Base-by-base conservation (phyloP, 1,140 invertebrate species). In the Drosophila trapezifrons region DNA sequence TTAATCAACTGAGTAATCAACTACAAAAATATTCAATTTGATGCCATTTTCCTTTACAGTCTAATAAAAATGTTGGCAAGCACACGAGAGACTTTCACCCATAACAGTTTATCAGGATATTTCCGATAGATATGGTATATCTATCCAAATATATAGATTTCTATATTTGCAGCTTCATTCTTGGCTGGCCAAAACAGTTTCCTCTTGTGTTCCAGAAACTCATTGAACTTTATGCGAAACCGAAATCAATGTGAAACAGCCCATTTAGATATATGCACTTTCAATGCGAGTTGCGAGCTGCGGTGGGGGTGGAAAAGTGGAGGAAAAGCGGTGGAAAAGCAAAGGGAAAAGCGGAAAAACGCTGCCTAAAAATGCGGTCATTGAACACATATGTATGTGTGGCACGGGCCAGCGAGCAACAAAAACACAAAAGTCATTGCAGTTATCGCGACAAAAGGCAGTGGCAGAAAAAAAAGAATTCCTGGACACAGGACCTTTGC, bases 171-270 rank as follows among this genome's bases (percentile, higher is more conserved):
- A 17, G 27, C 51, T 57, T 66, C 22, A 54, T 77, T 35, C 47
- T 58, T 58, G 60, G 56, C 59, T 75, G 74, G 38, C 59, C 46
- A 69, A 64, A 51, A 78, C 65, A 43, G 17, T 27, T 86, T 64
- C 45, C 71, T 58, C 15, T 35, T 38, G 49, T 76, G 65, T 62
- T 52, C 49, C 25, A 67, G 58, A 87, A 89, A 77, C 84, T 84
- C 83, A 74, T 89, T 76, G 76, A 77, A 89, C 76, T 87, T 89
- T 77, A 89, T 73, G 76, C 52, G 27, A 71, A 59, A 40, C 51
- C 57, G 78, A 70, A 87, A 84, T 84, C 83, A 84, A 84, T 89
- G 73, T 70, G 63, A 77, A 80, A 59, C 65, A 58, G 37, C 59
- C 62, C 56, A 76, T 76, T 83, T 40, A 32, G 67, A 71, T 57